These are phyloP conservation scores for Aleiodes leptofemur DNA, from an alignment of 2,888 invertebrate genomes.

Conservation along the genomic window DNA sequence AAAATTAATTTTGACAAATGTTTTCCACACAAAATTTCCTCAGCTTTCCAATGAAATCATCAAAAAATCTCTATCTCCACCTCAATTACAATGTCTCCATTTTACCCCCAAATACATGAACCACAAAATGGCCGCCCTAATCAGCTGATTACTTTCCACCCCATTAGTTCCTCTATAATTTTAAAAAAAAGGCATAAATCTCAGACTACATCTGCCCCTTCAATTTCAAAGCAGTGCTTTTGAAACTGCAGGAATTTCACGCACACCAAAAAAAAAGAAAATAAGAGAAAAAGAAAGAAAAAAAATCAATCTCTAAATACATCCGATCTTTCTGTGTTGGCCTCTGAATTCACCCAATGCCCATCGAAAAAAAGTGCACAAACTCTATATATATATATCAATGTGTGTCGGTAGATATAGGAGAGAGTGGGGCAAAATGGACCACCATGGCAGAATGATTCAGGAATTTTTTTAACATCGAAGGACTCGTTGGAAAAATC, in stretches of 20 bases:
- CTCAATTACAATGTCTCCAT: too few relatives aligned
- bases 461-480: too few relatives aligned
- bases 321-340: not conserved
- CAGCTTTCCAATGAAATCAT: too few relatives aligned
- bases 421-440: too few relatives aligned
- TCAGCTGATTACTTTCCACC: too few relatives aligned
- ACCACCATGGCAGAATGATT: too few relatives aligned
- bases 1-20: too few relatives aligned
- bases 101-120: too few relatives aligned
- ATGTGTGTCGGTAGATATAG: not conserved
- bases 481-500: too few relatives aligned
- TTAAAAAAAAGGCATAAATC: not conserved
- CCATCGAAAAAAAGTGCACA: not conserved
- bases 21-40: too few relatives aligned
- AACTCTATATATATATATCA: not conserved
- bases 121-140: too few relatives aligned
- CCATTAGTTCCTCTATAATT: not conserved
- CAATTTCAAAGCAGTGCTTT: constrained; percentile 4
- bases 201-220: constrained; percentile 12
- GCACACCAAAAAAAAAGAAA: not conserved
- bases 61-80: too few relatives aligned
- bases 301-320: constrained; percentile 26
- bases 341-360: constrained; percentile 21
- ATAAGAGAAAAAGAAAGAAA: constrained; percentile 11
- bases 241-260: constrained; percentile 22